These are phyloP conservation scores for Oryctolagus cuniculus DNA, from an alignment of 2,113 vertebrate species.

Conservation along the genomic window mOryCun1.1 NC_091432.1:105906501-105907000, in stretches of 20 bases:
- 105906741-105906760: neutral
- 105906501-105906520: accelerated
- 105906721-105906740: neutral
- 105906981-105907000: neutral
- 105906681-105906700: neutral
- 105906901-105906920: accelerated
- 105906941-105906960: neutral
- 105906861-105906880: neutral
- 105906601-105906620: neutral
- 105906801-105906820: neutral
- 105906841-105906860: accelerated
- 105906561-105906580: neutral
- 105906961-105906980: neutral
- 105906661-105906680: neutral
- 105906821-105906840: no score
- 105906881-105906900: neutral
- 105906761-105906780: neutral
- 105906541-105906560: neutral
- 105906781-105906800: neutral
- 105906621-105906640: neutral
- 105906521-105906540: neutral
- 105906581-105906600: neutral
- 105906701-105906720: accelerated
- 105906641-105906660: neutral
- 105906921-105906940: neutral